A percentile compares a stretch with the other conserved stretches of the same genome.
These are phyloP conservation scores for Sabellastarte sp. DNA, from an alignment of 2,888 invertebrate species.

Conservation along the genomic window DNA sequence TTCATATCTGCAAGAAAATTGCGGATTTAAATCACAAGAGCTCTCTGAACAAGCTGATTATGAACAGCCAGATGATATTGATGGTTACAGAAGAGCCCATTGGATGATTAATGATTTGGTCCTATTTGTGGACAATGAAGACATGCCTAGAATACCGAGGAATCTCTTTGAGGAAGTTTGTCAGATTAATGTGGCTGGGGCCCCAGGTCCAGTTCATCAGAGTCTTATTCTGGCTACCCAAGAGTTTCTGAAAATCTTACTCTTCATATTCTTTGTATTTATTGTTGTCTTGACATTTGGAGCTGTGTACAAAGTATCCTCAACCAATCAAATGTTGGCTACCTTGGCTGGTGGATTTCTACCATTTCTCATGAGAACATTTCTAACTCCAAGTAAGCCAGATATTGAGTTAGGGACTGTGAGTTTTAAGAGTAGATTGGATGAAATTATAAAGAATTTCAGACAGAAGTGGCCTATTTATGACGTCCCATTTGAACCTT, in stretches of 20 bases:
- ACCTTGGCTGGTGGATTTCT: conserved; percentile 47
- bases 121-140: conserved; percentile 53
- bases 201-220: conserved; percentile 53
- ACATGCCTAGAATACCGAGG: conserved; percentile 54
- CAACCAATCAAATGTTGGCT: conserved; percentile 56
- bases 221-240: conserved; percentile 52
- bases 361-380: conserved; percentile 39
- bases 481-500: conserved; percentile 43
- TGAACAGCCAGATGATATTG: conserved; percentile 29
- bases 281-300: conserved; percentile 58
- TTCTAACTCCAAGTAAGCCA: conserved; percentile 47
- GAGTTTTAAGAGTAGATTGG: conserved; percentile 56
- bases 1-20: conserved; percentile 43
- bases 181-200: conserved; percentile 51
- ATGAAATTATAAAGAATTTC: conserved; percentile 54
- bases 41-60: conserved; percentile 32
- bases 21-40: conserved; percentile 33
- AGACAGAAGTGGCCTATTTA: conserved; percentile 54
- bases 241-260: conserved; percentile 52
- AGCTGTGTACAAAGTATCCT: conserved; percentile 49
- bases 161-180: conserved; percentile 52
- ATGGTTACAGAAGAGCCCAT: conserved; percentile 27
- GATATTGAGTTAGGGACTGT: conserved; percentile 53
- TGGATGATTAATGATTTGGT: conserved; percentile 53
- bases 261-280: conserved; percentile 55